Conservation (phyloP, 2,888 invertebrate species). For the Trichacis sp. region DNA sequence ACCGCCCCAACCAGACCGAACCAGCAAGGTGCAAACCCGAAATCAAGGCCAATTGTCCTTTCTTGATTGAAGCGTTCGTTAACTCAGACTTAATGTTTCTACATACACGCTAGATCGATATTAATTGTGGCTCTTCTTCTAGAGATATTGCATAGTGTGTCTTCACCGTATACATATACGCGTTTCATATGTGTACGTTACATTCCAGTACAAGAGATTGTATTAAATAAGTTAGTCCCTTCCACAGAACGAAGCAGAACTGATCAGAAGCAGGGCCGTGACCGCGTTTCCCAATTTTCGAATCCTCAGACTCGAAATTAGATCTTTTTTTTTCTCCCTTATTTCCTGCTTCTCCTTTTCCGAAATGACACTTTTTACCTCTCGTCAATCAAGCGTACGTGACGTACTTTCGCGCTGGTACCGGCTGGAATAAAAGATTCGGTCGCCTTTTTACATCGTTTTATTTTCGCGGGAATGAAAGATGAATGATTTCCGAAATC, state of each 20-base stretch:
- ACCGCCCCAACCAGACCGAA: slow-evolving; percentile 69
- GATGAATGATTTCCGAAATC: background rate
- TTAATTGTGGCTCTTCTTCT: slow-evolving; percentile 53
- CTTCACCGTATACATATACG: background rate
- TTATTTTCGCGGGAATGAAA: background rate
- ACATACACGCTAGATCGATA: slow-evolving; percentile 57
- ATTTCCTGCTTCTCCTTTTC: background rate
- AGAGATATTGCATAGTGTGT: slow-evolving; percentile 37
- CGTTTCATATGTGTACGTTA: slow-evolving; percentile 32
- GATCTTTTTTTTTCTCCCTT: background rate
- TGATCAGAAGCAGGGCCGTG: slow-evolving; percentile 45
- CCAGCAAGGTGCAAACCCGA: slow-evolving; percentile 69
- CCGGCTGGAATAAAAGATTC: background rate
- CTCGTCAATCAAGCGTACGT: background rate
- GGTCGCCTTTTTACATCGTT: background rate
- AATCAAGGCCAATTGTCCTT: slow-evolving; percentile 66
- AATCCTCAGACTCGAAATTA: background rate
- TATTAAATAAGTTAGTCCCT: slow-evolving; percentile 46
- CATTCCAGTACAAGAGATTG: slow-evolving; percentile 33
- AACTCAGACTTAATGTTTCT: slow-evolving; percentile 66
- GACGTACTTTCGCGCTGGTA: background rate
- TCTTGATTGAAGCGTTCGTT: slow-evolving; percentile 68
- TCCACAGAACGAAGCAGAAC: slow-evolving; percentile 47
- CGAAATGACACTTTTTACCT: background rate
- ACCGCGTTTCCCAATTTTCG: background rate